Evolutionary conservation across 2,797 vertebrate species (phyloP).

Genomic region (Dermochelys coriacea): DNA sequence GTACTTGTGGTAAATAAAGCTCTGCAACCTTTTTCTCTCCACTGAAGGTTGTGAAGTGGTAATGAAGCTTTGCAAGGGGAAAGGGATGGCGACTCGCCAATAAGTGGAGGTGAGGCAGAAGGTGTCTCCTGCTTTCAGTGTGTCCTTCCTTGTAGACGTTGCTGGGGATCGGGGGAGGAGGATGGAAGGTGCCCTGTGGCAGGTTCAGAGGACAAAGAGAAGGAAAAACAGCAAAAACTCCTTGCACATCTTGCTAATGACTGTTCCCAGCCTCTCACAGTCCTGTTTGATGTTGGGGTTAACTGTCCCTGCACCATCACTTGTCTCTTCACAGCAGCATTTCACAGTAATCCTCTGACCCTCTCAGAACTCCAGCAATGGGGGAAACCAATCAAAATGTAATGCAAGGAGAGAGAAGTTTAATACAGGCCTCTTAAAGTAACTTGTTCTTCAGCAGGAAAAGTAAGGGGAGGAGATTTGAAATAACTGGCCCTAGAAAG

Average conservation of each 20-base stretch:
- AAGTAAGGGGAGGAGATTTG: background rate
- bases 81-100: background rate
- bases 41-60: background rate
- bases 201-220: rapidly evolving
- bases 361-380: rapidly evolving
- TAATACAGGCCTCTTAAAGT: too few species aligned
- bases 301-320: rapidly evolving
- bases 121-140: rapidly evolving
- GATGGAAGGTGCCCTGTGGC: too few species aligned
- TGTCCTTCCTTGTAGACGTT: background rate
- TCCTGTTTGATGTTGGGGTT: background rate
- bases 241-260: rapidly evolving
- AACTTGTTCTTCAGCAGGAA: too few species aligned
- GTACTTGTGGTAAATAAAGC: background rate
- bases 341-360: background rate
- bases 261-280: rapidly evolving
- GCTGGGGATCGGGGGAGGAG: background rate
- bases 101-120: rapidly evolving
- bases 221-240: background rate
- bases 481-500: background rate
- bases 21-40: background rate
- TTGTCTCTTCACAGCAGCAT: rapidly evolving
- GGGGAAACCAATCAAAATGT: background rate
- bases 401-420: too few species aligned
- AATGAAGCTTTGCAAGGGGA: background rate